phyloP scores from a whole-genome alignment of 35 echinoderm and acorn worm genomes.

The Ptychodera flava region DNA sequence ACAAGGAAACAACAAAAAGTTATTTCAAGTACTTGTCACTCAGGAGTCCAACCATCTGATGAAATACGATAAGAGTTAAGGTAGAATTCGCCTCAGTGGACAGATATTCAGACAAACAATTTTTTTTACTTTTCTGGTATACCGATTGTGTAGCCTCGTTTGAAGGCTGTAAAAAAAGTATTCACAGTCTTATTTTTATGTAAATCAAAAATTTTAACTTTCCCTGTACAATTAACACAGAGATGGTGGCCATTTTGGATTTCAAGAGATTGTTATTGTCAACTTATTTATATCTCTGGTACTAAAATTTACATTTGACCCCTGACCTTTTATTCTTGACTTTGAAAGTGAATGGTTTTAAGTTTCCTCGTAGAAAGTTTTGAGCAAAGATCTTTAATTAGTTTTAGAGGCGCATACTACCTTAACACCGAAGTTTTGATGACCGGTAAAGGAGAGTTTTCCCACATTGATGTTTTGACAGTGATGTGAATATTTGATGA shows the following conservation, averaged over 20 bases:
- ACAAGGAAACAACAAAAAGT: too few relatives aligned
- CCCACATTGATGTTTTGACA: too few relatives aligned
- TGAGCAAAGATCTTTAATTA: background rate
- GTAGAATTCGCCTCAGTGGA: background rate
- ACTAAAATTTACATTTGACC: background rate
- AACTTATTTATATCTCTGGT: background rate
- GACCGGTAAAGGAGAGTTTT: too few relatives aligned
- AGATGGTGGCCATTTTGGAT: background rate
- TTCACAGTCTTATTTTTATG: background rate
- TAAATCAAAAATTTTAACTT: background rate
- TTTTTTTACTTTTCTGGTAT: too few relatives aligned
- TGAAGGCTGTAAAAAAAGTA: background rate
- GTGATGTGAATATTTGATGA: too few relatives aligned
- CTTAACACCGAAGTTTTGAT: too few relatives aligned
- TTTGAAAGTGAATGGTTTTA: background rate
- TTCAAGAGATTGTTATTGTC: background rate
- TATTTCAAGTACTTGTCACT: too few relatives aligned
- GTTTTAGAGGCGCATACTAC: background rate
- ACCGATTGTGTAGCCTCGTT: too few relatives aligned
- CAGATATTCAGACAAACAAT: too few relatives aligned
- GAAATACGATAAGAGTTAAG: too few relatives aligned
- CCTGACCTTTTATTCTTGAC: background rate
- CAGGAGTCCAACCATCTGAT: too few relatives aligned
- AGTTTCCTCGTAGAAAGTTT: background rate
- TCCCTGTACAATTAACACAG: background rate